Conservation (phyloP, 2,888 invertebrate genomes). For the Phytoseiulus persimilis region DNA sequence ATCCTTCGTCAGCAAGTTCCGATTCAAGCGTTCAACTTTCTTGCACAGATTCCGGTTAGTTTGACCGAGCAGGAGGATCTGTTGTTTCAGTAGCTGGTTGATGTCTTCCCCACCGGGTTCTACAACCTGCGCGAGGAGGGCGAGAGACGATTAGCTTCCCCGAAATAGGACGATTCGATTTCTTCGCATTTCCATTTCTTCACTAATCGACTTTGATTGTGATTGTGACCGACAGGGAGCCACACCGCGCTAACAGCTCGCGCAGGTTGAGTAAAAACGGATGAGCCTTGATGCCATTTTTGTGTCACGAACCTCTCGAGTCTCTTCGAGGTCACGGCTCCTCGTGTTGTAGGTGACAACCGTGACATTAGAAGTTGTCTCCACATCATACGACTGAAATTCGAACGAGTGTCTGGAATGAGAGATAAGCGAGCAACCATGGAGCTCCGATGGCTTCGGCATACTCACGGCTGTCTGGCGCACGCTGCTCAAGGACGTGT, state of each 20-base stretch:
- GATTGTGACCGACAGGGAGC: no score
- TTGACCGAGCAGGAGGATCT: conserved; percentile 15
- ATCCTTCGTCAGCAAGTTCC: not conserved
- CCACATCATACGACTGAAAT: conserved; percentile 26
- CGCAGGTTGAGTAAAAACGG: no score
- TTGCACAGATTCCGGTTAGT: not conserved
- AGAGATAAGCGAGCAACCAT: no score
- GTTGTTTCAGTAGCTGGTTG: conserved; percentile 12
- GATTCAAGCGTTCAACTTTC: conserved; percentile 8
- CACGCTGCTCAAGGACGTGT: not conserved
- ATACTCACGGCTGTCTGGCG: conserved; percentile 22
- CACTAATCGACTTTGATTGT: no score
- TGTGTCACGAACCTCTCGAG: conserved; percentile 13
- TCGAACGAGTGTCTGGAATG: no score
- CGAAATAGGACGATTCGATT: no score
- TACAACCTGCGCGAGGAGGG: not conserved
- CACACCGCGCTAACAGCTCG: no score
- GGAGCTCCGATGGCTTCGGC: no score
- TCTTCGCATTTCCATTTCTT: no score
- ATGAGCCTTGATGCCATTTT: no score
- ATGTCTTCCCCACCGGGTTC: conserved; percentile 9
- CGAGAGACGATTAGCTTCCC: not conserved
- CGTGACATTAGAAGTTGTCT: conserved; percentile 20
- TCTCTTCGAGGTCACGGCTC: conserved; percentile 31
- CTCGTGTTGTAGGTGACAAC: conserved; percentile 26